A percentile compares a stretch with the other conserved stretches of the same genome.
Evolutionary conservation across 2,888 invertebrate genomes (phyloP).

Genomic region (Hypselothyrea guttata): DNA sequence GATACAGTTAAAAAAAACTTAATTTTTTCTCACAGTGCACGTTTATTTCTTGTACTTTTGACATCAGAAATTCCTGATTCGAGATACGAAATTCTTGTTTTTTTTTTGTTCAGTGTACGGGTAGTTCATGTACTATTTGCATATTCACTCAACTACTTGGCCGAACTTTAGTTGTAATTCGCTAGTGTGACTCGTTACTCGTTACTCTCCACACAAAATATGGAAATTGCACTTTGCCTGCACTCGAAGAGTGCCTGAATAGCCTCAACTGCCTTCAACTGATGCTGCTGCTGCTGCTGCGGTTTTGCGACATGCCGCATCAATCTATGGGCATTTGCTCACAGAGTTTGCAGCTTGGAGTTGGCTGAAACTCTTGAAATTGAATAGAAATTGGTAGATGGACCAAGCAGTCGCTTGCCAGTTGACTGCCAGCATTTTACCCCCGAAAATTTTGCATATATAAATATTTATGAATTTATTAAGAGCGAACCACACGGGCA

Average conservation of each 20-base stretch:
- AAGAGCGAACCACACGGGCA: constrained; percentile 68
- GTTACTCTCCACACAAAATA: constrained; percentile 62
- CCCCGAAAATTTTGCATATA: constrained; percentile 80
- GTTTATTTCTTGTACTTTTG: too few relatives aligned
- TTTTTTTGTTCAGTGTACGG: too few relatives aligned
- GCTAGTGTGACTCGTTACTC: constrained; percentile 22
- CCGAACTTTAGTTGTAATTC: constrained; percentile 49
- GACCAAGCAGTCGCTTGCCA: constrained; percentile 31
- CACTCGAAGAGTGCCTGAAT: constrained; percentile 50
- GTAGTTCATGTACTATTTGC: constrained; percentile 32
- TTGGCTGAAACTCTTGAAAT: constrained; percentile 37
- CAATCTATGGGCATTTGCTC: constrained; percentile 73
- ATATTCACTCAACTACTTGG: constrained; percentile 33
- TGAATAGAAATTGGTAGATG: constrained; percentile 66
- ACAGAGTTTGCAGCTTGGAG: constrained; percentile 1
- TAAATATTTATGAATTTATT: constrained; percentile 84
- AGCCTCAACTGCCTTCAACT: constrained; percentile 29
- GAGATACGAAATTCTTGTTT: background rate
- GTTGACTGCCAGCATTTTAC: constrained; percentile 65
- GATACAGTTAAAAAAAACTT: too few relatives aligned
- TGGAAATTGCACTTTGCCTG: constrained; percentile 59
- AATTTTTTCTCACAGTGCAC: too few relatives aligned
- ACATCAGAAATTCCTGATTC: too few relatives aligned
- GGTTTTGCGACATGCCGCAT: constrained; percentile 75
- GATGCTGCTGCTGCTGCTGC: constrained; percentile 39